Evolutionary conservation across 2,797 vertebrate genomes (phyloP).

Genomic region (Poliocrania exsul): DNA sequence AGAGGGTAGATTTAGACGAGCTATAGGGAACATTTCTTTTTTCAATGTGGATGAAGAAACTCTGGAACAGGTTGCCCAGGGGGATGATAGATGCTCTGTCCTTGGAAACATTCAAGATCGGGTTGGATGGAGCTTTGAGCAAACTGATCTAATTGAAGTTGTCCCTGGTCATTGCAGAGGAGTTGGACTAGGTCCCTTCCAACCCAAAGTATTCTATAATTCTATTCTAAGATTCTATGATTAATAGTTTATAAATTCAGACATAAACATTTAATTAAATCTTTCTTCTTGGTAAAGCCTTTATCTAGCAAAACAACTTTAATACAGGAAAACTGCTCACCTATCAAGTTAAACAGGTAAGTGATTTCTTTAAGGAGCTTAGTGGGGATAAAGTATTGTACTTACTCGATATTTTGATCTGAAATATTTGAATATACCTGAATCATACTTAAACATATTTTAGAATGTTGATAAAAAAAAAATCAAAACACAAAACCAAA

Average conservation of each 20-base stretch:
- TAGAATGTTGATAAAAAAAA: background rate
- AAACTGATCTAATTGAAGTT: background rate
- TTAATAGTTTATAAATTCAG: slow-evolving; percentile 58
- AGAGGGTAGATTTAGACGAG: background rate
- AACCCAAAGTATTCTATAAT: background rate
- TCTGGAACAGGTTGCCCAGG: background rate
- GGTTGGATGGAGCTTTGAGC: background rate
- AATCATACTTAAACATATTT: background rate
- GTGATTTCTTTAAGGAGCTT: background rate
- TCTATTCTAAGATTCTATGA: background rate
- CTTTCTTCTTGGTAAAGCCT: background rate
- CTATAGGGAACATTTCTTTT: background rate
- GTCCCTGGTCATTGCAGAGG: background rate
- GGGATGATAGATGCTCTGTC: fast-evolving
- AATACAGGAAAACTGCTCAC: background rate
- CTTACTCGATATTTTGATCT: background rate
- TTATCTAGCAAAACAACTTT: background rate
- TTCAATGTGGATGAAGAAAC: background rate
- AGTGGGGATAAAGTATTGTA: background rate
- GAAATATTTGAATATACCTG: background rate
- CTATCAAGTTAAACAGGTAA: background rate
- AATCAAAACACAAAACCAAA: background rate
- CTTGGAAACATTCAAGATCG: background rate
- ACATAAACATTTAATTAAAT: slow-evolving; percentile 52
- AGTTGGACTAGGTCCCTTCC: background rate